Evolutionary conservation across 1,140 invertebrate species (phyloP).

Genomic region (Apis cerana): DNA sequence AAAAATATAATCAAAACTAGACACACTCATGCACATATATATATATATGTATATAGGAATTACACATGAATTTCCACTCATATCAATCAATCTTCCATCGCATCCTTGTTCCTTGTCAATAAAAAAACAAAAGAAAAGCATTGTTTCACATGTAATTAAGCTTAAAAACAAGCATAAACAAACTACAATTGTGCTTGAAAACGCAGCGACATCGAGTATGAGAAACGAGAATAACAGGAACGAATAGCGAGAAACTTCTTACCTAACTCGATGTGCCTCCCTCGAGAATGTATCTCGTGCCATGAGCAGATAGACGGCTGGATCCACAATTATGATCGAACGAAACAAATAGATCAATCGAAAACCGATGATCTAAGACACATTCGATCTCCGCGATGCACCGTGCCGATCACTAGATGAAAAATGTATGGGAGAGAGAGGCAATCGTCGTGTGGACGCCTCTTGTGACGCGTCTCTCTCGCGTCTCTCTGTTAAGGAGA

Average conservation of each 20-base stretch:
- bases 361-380: not conserved
- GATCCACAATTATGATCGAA: not conserved
- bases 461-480: conserved; percentile 56
- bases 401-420: not conserved
- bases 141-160: not conserved
- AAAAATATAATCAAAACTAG: not conserved
- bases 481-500: conserved; percentile 49
- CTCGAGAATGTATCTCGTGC: not conserved
- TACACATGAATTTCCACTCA: not conserved
- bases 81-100: too few relatives aligned
- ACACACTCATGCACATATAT: not conserved
- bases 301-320: not conserved
- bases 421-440: conserved; percentile 28
- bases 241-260: conserved; percentile 12
- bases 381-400: conserved; percentile 1
- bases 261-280: conserved; percentile 25
- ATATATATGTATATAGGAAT: not conserved
- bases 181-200: not conserved
- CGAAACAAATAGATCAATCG: not conserved
- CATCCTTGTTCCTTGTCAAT: not conserved
- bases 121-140: too few relatives aligned
- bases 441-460: conserved; percentile 36
- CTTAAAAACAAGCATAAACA: not conserved
- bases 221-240: not conserved
- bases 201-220: not conserved